A percentile compares a stretch with the other conserved stretches of the same genome.
Evolutionary conservation across 2,797 vertebrate species (phyloP).

Genomic region (Triplophysa yarkandensis): DNA sequence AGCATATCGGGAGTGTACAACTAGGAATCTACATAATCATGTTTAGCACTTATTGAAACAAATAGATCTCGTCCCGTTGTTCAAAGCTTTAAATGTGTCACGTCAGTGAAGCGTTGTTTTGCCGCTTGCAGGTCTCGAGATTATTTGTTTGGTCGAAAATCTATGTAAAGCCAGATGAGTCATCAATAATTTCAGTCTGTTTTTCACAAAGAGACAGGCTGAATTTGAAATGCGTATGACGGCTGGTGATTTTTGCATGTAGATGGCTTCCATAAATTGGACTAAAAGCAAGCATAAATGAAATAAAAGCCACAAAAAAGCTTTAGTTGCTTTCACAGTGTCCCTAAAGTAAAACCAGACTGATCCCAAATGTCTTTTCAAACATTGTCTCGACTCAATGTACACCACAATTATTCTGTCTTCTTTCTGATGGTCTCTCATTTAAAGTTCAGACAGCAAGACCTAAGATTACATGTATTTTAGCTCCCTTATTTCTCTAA

Average conservation of each 20-base stretch:
- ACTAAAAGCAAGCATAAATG: background rate
- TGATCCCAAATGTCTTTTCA: background rate
- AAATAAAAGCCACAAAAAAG: background rate
- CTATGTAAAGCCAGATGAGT: background rate
- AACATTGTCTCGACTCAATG: background rate
- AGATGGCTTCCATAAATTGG: background rate
- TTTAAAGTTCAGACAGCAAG: slow-evolving; percentile 26
- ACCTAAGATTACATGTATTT: slow-evolving; percentile 2
- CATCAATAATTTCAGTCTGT: background rate
- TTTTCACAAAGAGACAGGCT: background rate
- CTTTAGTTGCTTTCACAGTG: background rate
- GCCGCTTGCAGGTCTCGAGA: background rate
- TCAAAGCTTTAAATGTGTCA: background rate
- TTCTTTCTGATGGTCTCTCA: background rate
- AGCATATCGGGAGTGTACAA: background rate
- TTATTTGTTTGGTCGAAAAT: background rate
- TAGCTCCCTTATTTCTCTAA: slow-evolving; percentile 1
- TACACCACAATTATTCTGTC: slow-evolving; percentile 16
- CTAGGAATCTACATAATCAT: background rate
- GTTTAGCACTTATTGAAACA: background rate
- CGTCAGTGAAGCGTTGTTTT: background rate
- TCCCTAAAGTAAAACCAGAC: background rate
- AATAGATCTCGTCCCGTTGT: background rate
- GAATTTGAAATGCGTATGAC: background rate
- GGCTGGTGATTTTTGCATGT: background rate